phyloP scores from a whole-genome alignment of 2,888 invertebrate genomes.

The Rambutsinella grinnellia region DNA sequence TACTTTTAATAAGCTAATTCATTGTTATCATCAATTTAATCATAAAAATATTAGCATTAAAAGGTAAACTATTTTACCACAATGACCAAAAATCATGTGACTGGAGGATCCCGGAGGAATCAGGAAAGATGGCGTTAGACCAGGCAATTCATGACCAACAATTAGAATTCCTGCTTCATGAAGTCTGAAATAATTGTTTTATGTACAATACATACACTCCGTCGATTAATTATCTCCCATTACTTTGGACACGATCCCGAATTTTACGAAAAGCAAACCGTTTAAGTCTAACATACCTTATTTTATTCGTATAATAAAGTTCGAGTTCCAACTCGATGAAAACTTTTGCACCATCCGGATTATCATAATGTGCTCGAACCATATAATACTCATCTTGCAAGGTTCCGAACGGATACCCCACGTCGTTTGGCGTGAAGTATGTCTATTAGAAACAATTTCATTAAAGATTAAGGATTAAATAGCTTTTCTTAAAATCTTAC shows the following conservation, averaged over 20 bases:
- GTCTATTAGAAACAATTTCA: background rate
- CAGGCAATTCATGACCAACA: slow-evolving; percentile 20
- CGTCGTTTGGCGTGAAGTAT: slow-evolving; percentile 22
- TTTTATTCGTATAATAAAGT: slow-evolving; percentile 22
- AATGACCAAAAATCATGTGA: slow-evolving; percentile 30
- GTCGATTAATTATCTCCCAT: no score
- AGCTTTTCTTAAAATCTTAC: no score
- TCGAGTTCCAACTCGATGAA: slow-evolving; percentile 15
- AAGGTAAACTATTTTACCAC: slow-evolving; percentile 12
- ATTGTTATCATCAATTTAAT: background rate
- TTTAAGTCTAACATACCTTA: slow-evolving; percentile 7
- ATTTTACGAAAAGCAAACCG: background rate
- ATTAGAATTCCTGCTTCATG: slow-evolving; percentile 23
- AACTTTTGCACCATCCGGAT: background rate
- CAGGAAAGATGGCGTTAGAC: slow-evolving; percentile 19
- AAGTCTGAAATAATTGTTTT: no score
- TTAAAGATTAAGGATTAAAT: background rate
- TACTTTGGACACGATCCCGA: no score
- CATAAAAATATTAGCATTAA: background rate
- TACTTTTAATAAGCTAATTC: no score
- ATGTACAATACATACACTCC: no score
- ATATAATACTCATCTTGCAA: slow-evolving; percentile 28
- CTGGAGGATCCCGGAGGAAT: slow-evolving; percentile 17
- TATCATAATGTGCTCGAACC: slow-evolving; percentile 24
- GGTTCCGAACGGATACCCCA: slow-evolving; percentile 17